Base-by-base conservation (phyloP, 2,888 invertebrate species). In the Laspeyria flexula region DNA sequence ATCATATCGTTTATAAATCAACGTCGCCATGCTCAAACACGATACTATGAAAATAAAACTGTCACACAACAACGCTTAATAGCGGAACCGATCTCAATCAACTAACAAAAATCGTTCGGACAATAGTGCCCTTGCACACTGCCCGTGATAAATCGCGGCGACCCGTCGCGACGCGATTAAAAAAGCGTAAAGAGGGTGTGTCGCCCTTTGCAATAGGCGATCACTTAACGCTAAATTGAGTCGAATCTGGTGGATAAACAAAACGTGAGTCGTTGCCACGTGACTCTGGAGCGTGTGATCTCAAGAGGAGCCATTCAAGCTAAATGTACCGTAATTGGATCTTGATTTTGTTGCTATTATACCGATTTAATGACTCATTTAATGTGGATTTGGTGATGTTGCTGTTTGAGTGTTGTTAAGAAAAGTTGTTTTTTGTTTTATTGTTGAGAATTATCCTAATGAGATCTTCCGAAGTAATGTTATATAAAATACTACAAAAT, bases 251-350 rank as follows among this genome's bases (percentile, higher is more conserved):
- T 79, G 80, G 75, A 85, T 86, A 90, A 89, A 89, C 90, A 90
- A 88, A 84, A 79, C 77, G 73, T 60, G 55, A 50, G 74, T 68
- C 65, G 73, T 62, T 60, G 88, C 65, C 90, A 88, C 89, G 89
- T 77, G 90, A 71, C 83, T 55, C 50, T 52, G 41, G 51, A 66
- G 62, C 60, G 63, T 71, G 77, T 65, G 61, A 58, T 74, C 76
- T 78, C 75, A 75, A 81, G 79, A 77, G 76, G 71, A 60, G 62
- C 79, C 62, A 84, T 88, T 86, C 73, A 75, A 76, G 81, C 68
- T 81, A 84, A 91, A 90, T 90, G 90, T 86, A 86, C 85, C 84
- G 88, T 87, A 83, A 86, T 88, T 83, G 82, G 79, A 85, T 86
- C 84, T 86, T 85, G 82, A 88, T 86, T 85, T 85, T 81, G 76